These are phyloP conservation scores for Opisthocomus hoazin DNA, from an alignment of 2,113 vertebrate species.

Conservation along the genomic window DNA sequence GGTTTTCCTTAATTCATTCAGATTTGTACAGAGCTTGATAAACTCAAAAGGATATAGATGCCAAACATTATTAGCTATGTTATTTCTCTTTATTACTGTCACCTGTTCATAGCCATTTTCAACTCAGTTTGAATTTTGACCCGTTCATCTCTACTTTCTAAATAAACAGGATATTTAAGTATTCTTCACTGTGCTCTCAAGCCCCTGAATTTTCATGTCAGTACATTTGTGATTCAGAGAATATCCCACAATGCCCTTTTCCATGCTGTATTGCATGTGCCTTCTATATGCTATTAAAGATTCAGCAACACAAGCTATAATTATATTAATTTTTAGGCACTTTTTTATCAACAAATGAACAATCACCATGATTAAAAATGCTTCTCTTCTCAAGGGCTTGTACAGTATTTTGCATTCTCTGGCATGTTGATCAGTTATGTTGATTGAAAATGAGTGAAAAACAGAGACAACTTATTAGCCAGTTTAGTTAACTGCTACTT, in stretches of 20 bases:
- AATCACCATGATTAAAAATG: conserved; percentile 52
- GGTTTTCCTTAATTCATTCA: neutral
- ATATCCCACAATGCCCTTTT: neutral
- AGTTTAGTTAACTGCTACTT: conserved; percentile 50
- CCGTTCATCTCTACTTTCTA: neutral
- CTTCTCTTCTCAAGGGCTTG: conserved; percentile 30
- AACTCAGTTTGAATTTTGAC: neutral
- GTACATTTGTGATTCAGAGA: neutral
- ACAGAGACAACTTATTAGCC: conserved; percentile 57
- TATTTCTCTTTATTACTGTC: neutral
- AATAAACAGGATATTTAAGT: neutral
- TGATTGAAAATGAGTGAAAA: conserved; percentile 56
- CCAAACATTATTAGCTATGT: neutral
- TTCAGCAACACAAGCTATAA: conserved; percentile 31
- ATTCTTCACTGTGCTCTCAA: neutral
- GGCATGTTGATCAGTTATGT: conserved; percentile 44
- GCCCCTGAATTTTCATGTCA: neutral
- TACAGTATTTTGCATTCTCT: conserved; percentile 45
- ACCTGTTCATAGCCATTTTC: neutral
- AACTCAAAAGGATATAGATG: neutral
- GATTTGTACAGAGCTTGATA: neutral
- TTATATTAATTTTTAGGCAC: conserved; percentile 52
- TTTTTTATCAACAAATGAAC: conserved; percentile 55
- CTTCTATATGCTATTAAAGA: neutral
- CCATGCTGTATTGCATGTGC: neutral